Percentiles rank a stretch among this genome's conserved stretches.
Evolutionary conservation across 2,113 vertebrate genomes (phyloP).

Genomic region (Microtus oregoni): DNA sequence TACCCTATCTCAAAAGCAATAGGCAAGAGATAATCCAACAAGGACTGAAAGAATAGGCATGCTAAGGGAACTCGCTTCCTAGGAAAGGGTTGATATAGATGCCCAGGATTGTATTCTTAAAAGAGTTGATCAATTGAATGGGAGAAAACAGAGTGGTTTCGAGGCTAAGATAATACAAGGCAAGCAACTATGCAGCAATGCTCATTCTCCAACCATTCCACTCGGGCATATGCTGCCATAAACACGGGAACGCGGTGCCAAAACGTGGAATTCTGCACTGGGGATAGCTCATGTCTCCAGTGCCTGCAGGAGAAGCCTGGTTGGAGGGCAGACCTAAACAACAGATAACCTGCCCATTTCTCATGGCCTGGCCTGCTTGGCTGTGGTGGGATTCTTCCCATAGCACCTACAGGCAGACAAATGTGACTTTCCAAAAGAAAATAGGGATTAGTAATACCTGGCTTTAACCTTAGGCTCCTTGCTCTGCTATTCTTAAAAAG

Average conservation of each 20-base stretch:
- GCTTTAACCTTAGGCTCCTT: not conserved
- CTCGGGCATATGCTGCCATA: not conserved
- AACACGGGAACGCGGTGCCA: not conserved
- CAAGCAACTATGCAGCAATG: not conserved
- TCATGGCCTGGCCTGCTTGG: not conserved
- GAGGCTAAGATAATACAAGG: not conserved
- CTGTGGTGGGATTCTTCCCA: not conserved
- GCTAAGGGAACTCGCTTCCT: not conserved
- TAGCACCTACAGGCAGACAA: not conserved
- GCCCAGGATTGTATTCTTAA: not conserved
- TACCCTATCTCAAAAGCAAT: not conserved
- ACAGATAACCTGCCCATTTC: not conserved
- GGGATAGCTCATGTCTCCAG: not conserved
- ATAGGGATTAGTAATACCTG: not conserved
- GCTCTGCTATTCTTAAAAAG: not conserved
- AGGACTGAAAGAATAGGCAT: not conserved
- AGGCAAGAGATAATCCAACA: not conserved
- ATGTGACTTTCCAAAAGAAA: not conserved
- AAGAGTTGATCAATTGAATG: conserved; percentile 33
- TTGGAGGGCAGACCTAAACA: not conserved
- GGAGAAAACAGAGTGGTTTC: not conserved
- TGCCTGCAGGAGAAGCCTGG: not conserved
- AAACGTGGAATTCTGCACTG: not conserved
- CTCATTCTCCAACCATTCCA: not conserved
- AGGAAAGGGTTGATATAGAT: not conserved